Percentiles rank a stretch among this genome's conserved stretches.
phyloP scores from a whole-genome alignment of 2,888 invertebrate genomes.

The Acrobasis repandana region DNA sequence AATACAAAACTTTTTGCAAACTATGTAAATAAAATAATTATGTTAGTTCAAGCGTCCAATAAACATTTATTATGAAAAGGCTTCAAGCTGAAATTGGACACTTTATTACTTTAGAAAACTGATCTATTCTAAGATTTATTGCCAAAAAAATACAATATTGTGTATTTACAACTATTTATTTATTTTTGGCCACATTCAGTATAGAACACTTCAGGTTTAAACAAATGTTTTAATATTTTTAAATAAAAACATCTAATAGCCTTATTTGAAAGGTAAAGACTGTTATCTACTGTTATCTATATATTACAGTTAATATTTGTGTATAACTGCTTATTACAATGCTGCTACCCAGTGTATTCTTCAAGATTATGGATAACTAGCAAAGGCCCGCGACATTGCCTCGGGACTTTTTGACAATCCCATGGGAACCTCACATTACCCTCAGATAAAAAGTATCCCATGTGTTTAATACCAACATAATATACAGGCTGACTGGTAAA shows the following conservation, averaged over 20 bases:
- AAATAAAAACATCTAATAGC: neutral
- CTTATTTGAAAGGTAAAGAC: neutral
- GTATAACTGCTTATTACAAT: no score
- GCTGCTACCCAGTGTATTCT: no score
- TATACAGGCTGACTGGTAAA: no score
- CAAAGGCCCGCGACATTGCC: no score
- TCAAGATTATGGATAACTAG: no score
- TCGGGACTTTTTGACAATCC: no score
- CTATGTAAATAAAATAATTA: constrained; percentile 3
- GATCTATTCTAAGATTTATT: neutral
- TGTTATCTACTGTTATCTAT: no score
- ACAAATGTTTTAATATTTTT: neutral
- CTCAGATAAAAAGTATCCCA: no score
- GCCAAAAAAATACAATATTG: neutral
- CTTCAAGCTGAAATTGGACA: constrained; percentile 17
- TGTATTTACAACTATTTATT: constrained; percentile 1
- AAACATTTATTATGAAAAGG: constrained; percentile 13
- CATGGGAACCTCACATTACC: no score
- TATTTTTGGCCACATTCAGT: constrained; percentile 3
- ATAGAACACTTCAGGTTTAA: constrained; percentile 1
- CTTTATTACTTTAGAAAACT: neutral
- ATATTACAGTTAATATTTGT: no score
- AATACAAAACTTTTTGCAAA: constrained; percentile 14
- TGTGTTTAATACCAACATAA: no score
- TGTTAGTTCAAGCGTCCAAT: constrained; percentile 3